Conservation (phyloP, 2,888 invertebrate genomes). For the Labia minor region DNA sequence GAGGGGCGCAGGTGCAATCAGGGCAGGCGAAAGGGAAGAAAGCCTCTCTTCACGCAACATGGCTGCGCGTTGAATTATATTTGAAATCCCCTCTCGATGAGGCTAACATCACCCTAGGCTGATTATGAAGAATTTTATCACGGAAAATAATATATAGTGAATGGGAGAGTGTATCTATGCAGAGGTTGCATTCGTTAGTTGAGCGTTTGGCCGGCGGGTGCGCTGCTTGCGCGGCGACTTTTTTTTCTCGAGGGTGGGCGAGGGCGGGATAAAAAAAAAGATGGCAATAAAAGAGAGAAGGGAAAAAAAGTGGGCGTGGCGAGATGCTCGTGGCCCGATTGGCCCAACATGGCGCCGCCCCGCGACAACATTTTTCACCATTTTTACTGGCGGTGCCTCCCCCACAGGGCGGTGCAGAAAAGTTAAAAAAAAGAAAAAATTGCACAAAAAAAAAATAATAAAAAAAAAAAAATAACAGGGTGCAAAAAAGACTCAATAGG, state of each 20-base stretch:
- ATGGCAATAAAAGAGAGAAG: not conserved
- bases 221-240: not conserved
- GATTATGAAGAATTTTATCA: slow-evolving; percentile 13
- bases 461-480: too few species aligned
- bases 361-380: not conserved
- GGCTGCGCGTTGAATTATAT: slow-evolving; percentile 7
- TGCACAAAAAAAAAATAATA: too few species aligned
- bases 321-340: not conserved
- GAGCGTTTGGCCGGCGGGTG: not conserved
- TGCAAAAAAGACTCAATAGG: not conserved
- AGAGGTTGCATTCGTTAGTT: not conserved
- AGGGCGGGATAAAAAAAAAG: slow-evolving; percentile 8
- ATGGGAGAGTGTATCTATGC: not conserved
- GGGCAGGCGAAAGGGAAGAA: not conserved
- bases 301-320: not conserved
- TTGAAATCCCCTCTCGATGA: slow-evolving; percentile 4
- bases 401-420: not conserved
- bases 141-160: not conserved
- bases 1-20: slow-evolving; percentile 4
- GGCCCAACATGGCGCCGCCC: not conserved
- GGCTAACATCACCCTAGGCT: slow-evolving; percentile 7
- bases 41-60: not conserved
- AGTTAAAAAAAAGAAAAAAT: not conserved
- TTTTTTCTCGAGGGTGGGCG: not conserved
- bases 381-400: not conserved